Base-by-base conservation (phyloP, 2,797 vertebrate species). In the Zalophus californianus region DNA sequence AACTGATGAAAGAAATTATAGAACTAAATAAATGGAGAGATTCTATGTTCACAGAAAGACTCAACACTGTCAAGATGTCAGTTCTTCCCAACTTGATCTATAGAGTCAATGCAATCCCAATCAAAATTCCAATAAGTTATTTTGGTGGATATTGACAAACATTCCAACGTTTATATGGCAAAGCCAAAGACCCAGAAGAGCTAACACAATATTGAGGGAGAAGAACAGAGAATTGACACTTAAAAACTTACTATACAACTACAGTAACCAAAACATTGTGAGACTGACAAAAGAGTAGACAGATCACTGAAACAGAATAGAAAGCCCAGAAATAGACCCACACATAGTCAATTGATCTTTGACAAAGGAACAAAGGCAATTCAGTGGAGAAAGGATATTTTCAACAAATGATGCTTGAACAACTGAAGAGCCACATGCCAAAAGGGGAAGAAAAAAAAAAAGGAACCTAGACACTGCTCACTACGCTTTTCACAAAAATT, bases 121-220 rank as follows among this genome's bases (percentile, higher is more conserved):
- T 60, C 20, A 94, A 87, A 94, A 66, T 56, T 5, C 27, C 41
- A 60, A 23, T 35, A 70, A 70, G 35, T 88, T 82, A 92, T 12
- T 90, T 93, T 93, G 14, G 14, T 93, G 66, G 50, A 75, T 94
- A 77, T 86, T 94, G 25, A 80, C 64, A 89, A 66, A 73, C 41
- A 72, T 90, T 82, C 48, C 77, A 68, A 94, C 75, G 41, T 89
- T 91, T 80, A 62, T 60, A 35, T 54, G 52, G 20, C 73, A 50
- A 92, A 44, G 29, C 38, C 50, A 86, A 89, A 92, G 18, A 32
- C 56, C 72, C 5, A 52, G 85, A 72, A 94, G 58, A 80, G 41
- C 44, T 58, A 90, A 94, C 20, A 70, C n/a, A 75, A 38, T 79
- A 35, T 15, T 75, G 23, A 95, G 86, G 56, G 32, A 50, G 29